Percentiles rank a stretch among this genome's conserved stretches.
Conservation (phyloP, 64 coral and sea anemone species). For the Acropora yongei region DNA sequence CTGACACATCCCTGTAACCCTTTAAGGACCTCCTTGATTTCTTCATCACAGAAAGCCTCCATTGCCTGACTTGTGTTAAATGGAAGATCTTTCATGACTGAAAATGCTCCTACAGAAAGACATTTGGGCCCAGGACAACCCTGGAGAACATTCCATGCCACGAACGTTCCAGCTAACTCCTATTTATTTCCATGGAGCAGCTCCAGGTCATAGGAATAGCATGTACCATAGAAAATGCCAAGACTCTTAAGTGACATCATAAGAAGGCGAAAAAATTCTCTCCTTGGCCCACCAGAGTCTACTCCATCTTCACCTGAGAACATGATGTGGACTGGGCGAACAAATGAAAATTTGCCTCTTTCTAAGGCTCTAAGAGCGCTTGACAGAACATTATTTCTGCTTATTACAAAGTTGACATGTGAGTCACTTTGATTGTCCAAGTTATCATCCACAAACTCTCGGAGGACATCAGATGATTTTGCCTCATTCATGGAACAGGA, state of each 20-base stretch:
- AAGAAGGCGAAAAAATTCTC: conserved; percentile 59
- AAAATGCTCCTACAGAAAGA: conserved; percentile 42
- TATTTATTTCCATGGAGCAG: conserved; percentile 57
- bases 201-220: conserved; percentile 67
- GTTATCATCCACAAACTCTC: conserved; percentile 12
- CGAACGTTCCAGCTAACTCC: conserved; percentile 57
- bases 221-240: conserved; percentile 60
- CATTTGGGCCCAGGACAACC: conserved; percentile 61
- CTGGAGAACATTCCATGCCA: conserved; percentile 69
- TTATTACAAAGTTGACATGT: conserved; percentile 56
- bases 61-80: conserved; percentile 16
- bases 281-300: conserved; percentile 52
- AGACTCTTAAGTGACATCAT: conserved; percentile 29
- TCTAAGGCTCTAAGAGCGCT: conserved; percentile 38
- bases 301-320: conserved; percentile 62
- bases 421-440: conserved; percentile 6
- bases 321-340: conserved; percentile 13
- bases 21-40: conserved; percentile 35
- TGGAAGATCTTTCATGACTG: conserved; percentile 18
- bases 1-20: background rate
- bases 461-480: background rate
- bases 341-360: conserved; percentile 40
- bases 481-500: no score
- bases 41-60: conserved; percentile 31
- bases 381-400: conserved; percentile 46